Evolutionary conservation across 2,888 invertebrate genomes (phyloP).

Genomic region (Dicyrtoma fusca): DNA sequence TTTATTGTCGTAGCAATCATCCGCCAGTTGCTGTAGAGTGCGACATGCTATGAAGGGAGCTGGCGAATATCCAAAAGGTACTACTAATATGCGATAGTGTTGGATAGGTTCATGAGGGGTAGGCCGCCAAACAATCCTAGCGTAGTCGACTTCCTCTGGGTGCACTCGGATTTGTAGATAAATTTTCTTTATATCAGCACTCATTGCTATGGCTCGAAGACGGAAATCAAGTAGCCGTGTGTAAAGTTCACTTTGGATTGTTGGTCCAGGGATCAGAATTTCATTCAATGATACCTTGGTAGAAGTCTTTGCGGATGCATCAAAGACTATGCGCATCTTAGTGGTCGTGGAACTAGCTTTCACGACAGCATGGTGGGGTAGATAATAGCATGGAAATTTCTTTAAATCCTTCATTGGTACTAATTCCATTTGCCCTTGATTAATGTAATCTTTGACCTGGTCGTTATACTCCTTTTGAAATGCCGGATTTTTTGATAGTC

Average conservation of each 20-base stretch:
- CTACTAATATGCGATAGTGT: conserved; percentile 50
- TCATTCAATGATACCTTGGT: conserved; percentile 56
- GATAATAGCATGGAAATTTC: conserved; percentile 40
- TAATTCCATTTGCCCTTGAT: conserved; percentile 50
- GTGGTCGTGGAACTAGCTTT: conserved; percentile 55
- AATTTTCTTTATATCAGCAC: conserved; percentile 57
- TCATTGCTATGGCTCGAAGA: conserved; percentile 50
- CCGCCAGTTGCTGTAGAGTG: conserved; percentile 52
- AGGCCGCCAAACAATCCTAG: conserved; percentile 59
- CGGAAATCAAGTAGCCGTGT: conserved; percentile 55
- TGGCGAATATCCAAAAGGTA: conserved; percentile 58
- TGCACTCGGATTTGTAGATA: conserved; percentile 56
- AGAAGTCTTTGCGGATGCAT: conserved; percentile 55
- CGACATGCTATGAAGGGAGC: conserved; percentile 55
- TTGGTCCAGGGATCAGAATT: conserved; percentile 55
- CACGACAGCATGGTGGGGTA: conserved; percentile 57
- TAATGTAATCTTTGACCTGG: conserved; percentile 44
- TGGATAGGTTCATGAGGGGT: conserved; percentile 44
- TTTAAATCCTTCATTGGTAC: conserved; percentile 29
- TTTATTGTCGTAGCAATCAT: conserved; percentile 42
- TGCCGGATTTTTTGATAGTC: too few species aligned
- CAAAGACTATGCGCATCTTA: conserved; percentile 58
- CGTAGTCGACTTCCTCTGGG: conserved; percentile 55
- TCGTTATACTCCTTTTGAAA: too few species aligned
- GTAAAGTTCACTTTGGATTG: conserved; percentile 50